Conservation (phyloP, 2,797 vertebrate genomes). For the Thunnus albacares region DNA sequence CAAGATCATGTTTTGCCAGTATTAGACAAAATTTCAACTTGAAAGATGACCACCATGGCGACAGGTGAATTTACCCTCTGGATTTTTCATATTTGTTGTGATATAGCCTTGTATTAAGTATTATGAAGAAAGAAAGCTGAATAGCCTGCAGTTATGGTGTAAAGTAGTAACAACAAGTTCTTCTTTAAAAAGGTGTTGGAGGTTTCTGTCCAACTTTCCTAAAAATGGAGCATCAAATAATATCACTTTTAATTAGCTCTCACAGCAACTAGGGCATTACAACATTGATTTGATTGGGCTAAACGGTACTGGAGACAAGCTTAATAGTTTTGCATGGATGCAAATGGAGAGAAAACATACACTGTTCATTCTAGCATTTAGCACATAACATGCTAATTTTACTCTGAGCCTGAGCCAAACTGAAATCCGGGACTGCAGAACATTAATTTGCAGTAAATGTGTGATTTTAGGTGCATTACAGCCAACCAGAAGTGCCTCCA, state of each 20-base stretch:
- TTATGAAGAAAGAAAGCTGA: not conserved
- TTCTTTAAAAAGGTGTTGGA: not conserved
- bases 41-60: no score
- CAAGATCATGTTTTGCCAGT: not conserved
- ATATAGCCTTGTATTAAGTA: not conserved
- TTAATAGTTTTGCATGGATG: slow-evolving; percentile 13
- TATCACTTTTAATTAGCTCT: slow-evolving; percentile 43
- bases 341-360: slow-evolving; percentile 3
- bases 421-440: not conserved
- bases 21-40: no score
- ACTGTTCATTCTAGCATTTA: no score
- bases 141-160: not conserved
- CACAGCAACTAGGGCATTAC: slow-evolving; percentile 26
- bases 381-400: no score
- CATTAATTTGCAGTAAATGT: no score
- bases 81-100: no score
- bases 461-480: no score
- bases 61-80: no score
- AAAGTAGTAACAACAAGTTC: not conserved
- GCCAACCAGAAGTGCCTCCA: not conserved
- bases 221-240: slow-evolving; percentile 23
- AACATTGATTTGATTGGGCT: not conserved
- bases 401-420: not conserved
- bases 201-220: slow-evolving; percentile 9
- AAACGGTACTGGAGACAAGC: slow-evolving; percentile 33